These are phyloP conservation scores for Melinaea menophilus DNA, from an alignment of 2,888 invertebrate species.

Conservation along the genomic window DNA sequence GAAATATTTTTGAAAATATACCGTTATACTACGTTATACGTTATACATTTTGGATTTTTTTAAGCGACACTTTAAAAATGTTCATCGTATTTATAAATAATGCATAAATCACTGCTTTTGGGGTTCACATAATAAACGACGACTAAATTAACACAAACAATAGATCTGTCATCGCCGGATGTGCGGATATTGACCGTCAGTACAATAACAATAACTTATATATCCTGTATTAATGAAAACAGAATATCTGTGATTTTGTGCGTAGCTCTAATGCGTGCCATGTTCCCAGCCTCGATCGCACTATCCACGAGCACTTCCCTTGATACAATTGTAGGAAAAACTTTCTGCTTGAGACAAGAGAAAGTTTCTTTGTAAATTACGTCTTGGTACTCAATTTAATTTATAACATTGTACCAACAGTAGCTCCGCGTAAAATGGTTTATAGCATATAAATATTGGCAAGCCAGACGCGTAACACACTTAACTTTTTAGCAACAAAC, in stretches of 20 bases:
- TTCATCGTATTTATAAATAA: no score
- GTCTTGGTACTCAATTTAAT: background rate
- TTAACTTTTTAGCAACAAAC: no score
- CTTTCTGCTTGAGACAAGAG: slow-evolving; percentile 3
- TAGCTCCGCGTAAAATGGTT: background rate
- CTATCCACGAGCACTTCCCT: background rate
- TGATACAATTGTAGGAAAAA: slow-evolving; percentile 2
- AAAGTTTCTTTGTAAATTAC: slow-evolving; percentile 1
- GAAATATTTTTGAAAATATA: no score
- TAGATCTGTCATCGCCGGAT: slow-evolving; percentile 12
- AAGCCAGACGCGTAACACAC: background rate
- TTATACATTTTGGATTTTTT: no score
- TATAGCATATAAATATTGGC: background rate
- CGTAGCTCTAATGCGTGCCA: background rate
- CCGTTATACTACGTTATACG: no score
- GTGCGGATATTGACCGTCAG: slow-evolving; percentile 11
- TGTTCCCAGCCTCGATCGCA: background rate
- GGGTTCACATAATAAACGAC: background rate
- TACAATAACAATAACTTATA: background rate
- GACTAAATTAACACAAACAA: slow-evolving; percentile 16
- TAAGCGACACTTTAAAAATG: no score
- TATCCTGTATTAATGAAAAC: background rate
- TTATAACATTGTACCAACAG: background rate
- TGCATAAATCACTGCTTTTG: no score
- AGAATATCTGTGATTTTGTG: no score